Evolutionary conservation across 2,888 invertebrate genomes (phyloP).

Genomic region (Rhagonycha lutea): DNA sequence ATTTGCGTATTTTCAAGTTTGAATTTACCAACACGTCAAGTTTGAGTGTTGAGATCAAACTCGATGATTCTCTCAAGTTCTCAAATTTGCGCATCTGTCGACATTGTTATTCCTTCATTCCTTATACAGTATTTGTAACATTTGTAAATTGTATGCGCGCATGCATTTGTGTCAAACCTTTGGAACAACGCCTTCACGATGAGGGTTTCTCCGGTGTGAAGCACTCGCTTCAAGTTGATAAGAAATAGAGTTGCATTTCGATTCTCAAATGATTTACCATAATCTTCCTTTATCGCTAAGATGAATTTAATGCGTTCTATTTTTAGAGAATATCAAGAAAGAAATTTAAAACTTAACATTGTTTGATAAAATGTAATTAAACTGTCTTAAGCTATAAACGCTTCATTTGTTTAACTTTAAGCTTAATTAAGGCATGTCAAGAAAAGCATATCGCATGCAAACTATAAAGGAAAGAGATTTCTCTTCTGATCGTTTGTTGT

Average conservation of each 20-base stretch:
- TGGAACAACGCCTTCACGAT: conserved; percentile 16
- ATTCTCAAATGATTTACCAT: neutral
- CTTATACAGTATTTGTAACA: conserved; percentile 36
- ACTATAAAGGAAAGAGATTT: conserved; percentile 26
- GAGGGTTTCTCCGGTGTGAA: conserved; percentile 12
- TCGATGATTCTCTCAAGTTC: conserved; percentile 26
- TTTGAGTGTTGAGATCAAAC: conserved; percentile 8
- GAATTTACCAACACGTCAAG: conserved; percentile 5
- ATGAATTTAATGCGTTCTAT: conserved; percentile 13
- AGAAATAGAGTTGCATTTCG: conserved; percentile 6
- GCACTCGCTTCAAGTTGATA: conserved; percentile 1
- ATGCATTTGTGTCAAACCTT: conserved; percentile 28
- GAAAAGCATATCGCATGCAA: conserved; percentile 31
- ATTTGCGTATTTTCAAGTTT: conserved; percentile 13
- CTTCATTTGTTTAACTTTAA: conserved; percentile 41
- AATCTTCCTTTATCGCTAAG: conserved; percentile 3
- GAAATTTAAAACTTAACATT: conserved; percentile 29
- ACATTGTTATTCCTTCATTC: conserved; percentile 35
- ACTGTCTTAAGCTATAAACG: conserved; percentile 39
- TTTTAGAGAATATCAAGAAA: conserved; percentile 19
- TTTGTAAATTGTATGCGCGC: conserved; percentile 37
- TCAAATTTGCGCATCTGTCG: conserved; percentile 44
- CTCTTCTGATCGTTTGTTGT: conserved; percentile 23
- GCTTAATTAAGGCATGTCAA: conserved; percentile 41
- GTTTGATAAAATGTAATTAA: conserved; percentile 40